phyloP scores from a whole-genome alignment of 2,888 invertebrate genomes.

The Nephrocerus scutellatus region DNA sequence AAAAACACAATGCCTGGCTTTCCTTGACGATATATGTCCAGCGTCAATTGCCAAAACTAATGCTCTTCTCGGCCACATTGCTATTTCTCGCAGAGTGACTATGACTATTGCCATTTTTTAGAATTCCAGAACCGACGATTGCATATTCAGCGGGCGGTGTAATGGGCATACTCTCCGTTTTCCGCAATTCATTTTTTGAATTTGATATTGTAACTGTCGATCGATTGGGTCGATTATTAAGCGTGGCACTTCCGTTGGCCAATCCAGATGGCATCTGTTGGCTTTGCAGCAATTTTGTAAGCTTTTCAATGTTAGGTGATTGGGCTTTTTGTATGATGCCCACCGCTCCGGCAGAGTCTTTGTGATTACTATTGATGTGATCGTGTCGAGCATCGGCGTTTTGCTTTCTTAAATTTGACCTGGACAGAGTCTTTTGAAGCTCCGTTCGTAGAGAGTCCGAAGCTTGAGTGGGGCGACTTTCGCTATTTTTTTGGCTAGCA shows the following conservation, averaged over 20 bases:
- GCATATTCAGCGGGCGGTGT: slow-evolving; percentile 9
- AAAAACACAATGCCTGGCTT: no score
- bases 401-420: slow-evolving; percentile 68
- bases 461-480: slow-evolving; percentile 42
- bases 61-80: slow-evolving; percentile 38
- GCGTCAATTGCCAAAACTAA: slow-evolving; percentile 42
- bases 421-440: slow-evolving; percentile 65
- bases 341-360: slow-evolving; percentile 13
- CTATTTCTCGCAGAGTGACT: slow-evolving; percentile 24
- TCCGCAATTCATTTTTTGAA: slow-evolving; percentile 25
- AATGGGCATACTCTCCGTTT: slow-evolving; percentile 33
- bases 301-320: slow-evolving; percentile 28
- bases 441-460: slow-evolving; percentile 65
- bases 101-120: slow-evolving; percentile 46
- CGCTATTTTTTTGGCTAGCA: slow-evolving; percentile 23
- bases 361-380: slow-evolving; percentile 2
- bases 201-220: background rate
- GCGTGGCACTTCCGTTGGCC: slow-evolving; percentile 2
- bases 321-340: slow-evolving; percentile 23
- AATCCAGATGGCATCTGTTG: slow-evolving; percentile 13
- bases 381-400: slow-evolving; percentile 45
- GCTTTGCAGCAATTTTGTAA: slow-evolving; percentile 25
- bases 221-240: no score
- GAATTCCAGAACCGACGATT: slow-evolving; percentile 46
- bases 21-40: no score